phyloP scores from a whole-genome alignment of 1,140 invertebrate species.

The Apis laboriosa region DNA sequence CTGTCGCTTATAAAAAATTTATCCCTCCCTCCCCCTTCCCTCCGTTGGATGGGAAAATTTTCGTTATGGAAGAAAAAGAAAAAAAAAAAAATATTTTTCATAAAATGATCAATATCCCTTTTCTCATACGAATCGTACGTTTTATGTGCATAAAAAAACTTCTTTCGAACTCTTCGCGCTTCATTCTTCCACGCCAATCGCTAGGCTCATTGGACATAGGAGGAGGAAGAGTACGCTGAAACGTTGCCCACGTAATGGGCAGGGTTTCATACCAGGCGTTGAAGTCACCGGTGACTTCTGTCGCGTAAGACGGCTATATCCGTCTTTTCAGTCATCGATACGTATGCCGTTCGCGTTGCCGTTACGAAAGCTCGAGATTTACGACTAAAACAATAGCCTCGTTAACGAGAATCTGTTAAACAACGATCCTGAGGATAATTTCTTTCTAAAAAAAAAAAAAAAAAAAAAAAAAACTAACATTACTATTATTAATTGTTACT shows the following conservation, averaged over 20 bases:
- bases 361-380: constrained; percentile 13
- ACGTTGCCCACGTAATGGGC: constrained; percentile 13
- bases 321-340: constrained; percentile 1
- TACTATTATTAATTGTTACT: too few relatives aligned
- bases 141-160: neutral
- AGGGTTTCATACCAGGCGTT: constrained; percentile 18
- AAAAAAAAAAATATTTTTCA: neutral
- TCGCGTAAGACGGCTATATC: neutral
- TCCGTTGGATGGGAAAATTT: neutral
- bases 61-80: neutral
- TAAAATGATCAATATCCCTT: too few relatives aligned
- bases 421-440: neutral
- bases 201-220: too few relatives aligned
- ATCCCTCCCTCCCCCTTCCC: too few relatives aligned
- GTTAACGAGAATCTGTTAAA: neutral
- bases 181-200: too few relatives aligned
- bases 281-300: constrained; percentile 51
- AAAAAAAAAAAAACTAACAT: too few relatives aligned
- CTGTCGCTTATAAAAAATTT: neutral
- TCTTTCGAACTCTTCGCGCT: too few relatives aligned
- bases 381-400: neutral
- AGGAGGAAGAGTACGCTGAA: neutral
- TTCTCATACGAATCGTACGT: neutral
- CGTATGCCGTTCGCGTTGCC: neutral
- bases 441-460: neutral